These are phyloP conservation scores for Phylloscopus trochilus DNA, from an alignment of 2,113 vertebrate genomes.

Conservation along the genomic window DNA sequence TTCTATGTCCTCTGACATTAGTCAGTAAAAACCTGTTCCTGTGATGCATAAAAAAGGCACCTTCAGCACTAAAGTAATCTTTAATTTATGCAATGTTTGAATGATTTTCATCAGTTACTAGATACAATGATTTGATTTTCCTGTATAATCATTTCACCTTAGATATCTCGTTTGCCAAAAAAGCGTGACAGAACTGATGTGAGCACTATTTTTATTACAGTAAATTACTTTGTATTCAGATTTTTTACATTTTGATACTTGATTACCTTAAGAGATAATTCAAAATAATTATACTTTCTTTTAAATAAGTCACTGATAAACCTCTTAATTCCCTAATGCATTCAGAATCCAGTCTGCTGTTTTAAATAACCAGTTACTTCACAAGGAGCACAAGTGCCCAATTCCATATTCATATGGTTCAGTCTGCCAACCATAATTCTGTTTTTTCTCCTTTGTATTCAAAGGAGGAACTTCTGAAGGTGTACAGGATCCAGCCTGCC, in stretches of 20 bases:
- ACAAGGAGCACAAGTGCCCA: fast-evolving
- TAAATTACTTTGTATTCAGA: not conserved
- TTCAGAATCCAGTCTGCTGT: not conserved
- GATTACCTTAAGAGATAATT: not conserved
- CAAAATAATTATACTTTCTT: not conserved
- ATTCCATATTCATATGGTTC: not conserved
- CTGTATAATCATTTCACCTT: conserved; percentile 30
- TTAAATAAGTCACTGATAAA: not conserved
- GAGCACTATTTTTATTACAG: not conserved
- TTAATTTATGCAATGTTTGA: conserved; percentile 50
- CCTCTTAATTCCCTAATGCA: not conserved
- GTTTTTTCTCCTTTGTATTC: not conserved
- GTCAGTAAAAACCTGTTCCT: not conserved
- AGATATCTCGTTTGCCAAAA: not conserved
- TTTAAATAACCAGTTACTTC: not conserved
- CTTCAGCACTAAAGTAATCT: conserved; percentile 16
- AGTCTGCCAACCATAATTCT: not conserved
- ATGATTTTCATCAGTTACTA: conserved; percentile 33
- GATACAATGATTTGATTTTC: conserved; percentile 37
- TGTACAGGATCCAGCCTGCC: not conserved
- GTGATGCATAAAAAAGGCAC: not conserved
- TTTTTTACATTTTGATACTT: not conserved
- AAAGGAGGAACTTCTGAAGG: not conserved
- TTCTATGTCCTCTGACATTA: conserved; percentile 4
- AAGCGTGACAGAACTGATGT: not conserved